Evolutionary conservation across 2,888 invertebrate species (phyloP).

Genomic region (Parnassius apollo): DNA sequence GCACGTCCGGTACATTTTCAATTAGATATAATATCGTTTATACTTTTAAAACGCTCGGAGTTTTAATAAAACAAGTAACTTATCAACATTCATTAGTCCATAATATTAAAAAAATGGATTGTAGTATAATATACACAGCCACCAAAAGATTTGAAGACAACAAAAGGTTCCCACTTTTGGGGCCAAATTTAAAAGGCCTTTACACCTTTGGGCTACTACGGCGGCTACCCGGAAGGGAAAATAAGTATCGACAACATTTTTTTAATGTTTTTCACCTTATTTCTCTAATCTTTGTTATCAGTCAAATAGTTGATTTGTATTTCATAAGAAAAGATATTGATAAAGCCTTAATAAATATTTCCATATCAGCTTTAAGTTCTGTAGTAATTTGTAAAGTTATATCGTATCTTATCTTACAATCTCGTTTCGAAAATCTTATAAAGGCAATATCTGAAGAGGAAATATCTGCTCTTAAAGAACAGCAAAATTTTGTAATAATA

Average conservation of each 20-base stretch:
- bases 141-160: conserved; percentile 45
- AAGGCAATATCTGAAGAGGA: conserved; percentile 47
- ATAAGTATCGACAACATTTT: conserved; percentile 38
- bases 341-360: conserved; percentile 48
- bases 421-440: conserved; percentile 38
- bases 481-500: conserved; percentile 33
- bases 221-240: conserved; percentile 29
- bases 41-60: not conserved
- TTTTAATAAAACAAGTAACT: not conserved
- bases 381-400: conserved; percentile 45
- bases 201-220: conserved; percentile 54
- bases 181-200: conserved; percentile 55
- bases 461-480: conserved; percentile 34
- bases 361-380: conserved; percentile 44
- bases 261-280: conserved; percentile 43
- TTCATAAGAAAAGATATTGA: conserved; percentile 45
- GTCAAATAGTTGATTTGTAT: conserved; percentile 48
- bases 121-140: conserved; percentile 38
- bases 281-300: conserved; percentile 42
- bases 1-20: not conserved
- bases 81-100: not conserved
- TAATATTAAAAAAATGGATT: conserved; percentile 35
- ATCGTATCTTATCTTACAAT: conserved; percentile 40
- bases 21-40: not conserved
- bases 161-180: conserved; percentile 48